phyloP scores from a whole-genome alignment of 2,888 invertebrate species.

The Pardosa pseudoannulata region DNA sequence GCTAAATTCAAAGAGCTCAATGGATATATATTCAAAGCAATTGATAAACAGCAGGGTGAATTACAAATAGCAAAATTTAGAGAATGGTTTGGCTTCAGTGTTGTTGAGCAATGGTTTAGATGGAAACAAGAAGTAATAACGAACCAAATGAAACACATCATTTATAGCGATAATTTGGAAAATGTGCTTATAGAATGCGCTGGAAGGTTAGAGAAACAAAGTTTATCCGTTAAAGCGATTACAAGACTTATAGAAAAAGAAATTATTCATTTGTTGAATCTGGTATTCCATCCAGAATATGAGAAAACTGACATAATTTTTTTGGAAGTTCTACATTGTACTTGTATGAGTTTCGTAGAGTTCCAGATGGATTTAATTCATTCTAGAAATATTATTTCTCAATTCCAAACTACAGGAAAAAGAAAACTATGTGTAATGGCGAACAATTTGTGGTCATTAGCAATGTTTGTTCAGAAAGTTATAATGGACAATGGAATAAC shows the following conservation, averaged over 20 bases:
- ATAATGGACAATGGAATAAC: background rate
- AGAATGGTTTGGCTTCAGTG: conserved; percentile 29
- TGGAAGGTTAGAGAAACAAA: conserved; percentile 34
- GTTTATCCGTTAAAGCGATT: background rate
- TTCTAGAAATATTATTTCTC: background rate
- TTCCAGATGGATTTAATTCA: conserved; percentile 22
- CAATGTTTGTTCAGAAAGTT: conserved; percentile 15
- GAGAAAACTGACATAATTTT: conserved; percentile 10
- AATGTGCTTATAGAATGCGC: conserved; percentile 10
- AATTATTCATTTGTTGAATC: conserved; percentile 13
- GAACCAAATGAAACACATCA: background rate
- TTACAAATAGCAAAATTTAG: conserved; percentile 23
- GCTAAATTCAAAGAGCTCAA: background rate
- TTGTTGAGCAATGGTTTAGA: conserved; percentile 35
- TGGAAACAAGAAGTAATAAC: conserved; percentile 22
- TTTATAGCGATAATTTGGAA: conserved; percentile 20
- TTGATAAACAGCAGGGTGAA: background rate
- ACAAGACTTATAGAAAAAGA: conserved; percentile 37
- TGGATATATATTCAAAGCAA: background rate
- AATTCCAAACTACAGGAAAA: background rate
- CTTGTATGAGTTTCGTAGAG: conserved; percentile 30
- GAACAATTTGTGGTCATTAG: conserved; percentile 46
- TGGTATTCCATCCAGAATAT: background rate
- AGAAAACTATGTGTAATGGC: conserved; percentile 35
- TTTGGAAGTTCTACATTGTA: conserved; percentile 1